Base-by-base conservation (phyloP, 92 coral and sea anemone species). In the Siderastrea siderea region DNA sequence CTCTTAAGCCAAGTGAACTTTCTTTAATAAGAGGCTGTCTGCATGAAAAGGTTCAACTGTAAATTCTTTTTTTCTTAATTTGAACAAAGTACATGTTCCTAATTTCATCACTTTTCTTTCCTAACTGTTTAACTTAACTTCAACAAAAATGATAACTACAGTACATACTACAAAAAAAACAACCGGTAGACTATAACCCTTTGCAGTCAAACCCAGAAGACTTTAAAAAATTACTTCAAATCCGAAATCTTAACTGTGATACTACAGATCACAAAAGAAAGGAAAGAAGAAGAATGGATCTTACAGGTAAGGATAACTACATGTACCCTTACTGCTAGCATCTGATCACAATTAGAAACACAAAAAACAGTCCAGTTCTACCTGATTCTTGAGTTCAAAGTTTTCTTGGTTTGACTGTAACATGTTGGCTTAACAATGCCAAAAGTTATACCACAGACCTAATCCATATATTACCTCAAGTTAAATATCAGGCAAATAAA, bases 391-490 rank as follows among this genome's bases (percentile, higher is more conserved):
- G 0, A 3, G 53, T 12, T 15, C 8, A 48, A 60, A 74, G 57
- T 3, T 48, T 74, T 74, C 78, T 74, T 74, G 62, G 62, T 52
- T 10, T 74, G 73, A 65, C 60, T 14, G n/a, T 1, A n/a, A 47
- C 15, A 63, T 52, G 38, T 16, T 43, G 49, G 26, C 43, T 13
- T 15, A 47, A 61, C 49, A 26, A 13, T 3, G 43, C 45, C 17
- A 8, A 17, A 48, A 79, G 45, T 17, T 60, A 79, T 1, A 49
- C 71, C n/a, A 80, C 43, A 19, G 17, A 69, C 46, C 68, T n/a
- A 54, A 44, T 68, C 66, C 62, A 80, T 70, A 71, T 62, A n/a
- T 69, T 69, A 69, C 57, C 52, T 71, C 86, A 57, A 82, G 60
- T 82, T 69, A 82, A 69, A 70, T 69, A 82, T 45, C 58, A 15